Evolutionary conservation across 2,797 vertebrate genomes (phyloP).

Genomic region (Malacoraja senta): DNA sequence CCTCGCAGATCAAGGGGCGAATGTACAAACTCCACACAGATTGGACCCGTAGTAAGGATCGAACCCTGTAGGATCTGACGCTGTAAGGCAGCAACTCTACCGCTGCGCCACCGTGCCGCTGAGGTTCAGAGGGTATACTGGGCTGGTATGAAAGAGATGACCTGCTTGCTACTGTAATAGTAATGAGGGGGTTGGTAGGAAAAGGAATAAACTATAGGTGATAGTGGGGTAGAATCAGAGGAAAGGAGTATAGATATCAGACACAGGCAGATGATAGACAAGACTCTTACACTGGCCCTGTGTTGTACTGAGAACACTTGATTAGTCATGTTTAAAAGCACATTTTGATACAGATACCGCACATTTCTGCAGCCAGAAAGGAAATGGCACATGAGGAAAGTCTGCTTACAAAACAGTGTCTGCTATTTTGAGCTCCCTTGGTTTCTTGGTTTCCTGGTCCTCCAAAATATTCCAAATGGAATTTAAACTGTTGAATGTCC

Average conservation of each 20-base stretch:
- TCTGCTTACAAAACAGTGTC: neutral
- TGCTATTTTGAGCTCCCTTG: neutral
- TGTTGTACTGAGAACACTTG: neutral
- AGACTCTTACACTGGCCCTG: too few relatives aligned
- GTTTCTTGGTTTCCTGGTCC: neutral
- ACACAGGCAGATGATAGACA: neutral
- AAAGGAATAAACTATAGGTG: neutral
- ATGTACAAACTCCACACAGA: too few relatives aligned
- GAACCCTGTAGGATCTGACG: too few relatives aligned
- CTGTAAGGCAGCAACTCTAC: too few relatives aligned
- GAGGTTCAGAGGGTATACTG: neutral
- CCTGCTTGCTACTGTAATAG: neutral
- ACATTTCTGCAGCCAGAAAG: neutral
- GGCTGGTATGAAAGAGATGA: neutral
- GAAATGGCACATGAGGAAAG: neutral
- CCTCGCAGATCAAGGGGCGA: too few relatives aligned
- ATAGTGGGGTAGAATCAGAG: neutral
- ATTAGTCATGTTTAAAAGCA: neutral
- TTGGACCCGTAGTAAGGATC: too few relatives aligned
- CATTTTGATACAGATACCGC: neutral
- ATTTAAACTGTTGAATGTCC: too few relatives aligned
- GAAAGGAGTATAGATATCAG: neutral
- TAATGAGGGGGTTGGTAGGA: too few relatives aligned
- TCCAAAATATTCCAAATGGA: too few relatives aligned
- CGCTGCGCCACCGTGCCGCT: too few relatives aligned